These are phyloP conservation scores for Chiridota heheva DNA, from an alignment of 35 echinoderm and acorn worm species.

Conservation along the genomic window DNA sequence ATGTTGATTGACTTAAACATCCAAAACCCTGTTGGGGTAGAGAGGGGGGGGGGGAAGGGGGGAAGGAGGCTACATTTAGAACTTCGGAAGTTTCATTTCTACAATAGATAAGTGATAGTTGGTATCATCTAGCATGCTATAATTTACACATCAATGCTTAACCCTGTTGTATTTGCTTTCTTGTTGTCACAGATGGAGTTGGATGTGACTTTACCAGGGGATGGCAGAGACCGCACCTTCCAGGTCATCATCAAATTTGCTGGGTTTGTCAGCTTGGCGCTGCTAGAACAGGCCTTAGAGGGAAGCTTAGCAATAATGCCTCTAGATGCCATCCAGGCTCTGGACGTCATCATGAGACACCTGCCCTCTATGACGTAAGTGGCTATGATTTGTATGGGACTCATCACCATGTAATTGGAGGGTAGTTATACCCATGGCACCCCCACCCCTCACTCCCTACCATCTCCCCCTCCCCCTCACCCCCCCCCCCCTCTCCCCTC, in stretches of 20 bases:
- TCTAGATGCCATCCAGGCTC: constrained; percentile 91
- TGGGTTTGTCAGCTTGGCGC: constrained; percentile 74
- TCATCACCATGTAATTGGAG: no score
- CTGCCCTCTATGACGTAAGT: constrained; percentile 98
- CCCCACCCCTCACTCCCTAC: no score
- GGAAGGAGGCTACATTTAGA: background rate
- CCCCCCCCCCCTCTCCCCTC: no score
- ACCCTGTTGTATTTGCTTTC: background rate
- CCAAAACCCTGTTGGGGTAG: background rate
- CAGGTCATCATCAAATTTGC: constrained; percentile 79
- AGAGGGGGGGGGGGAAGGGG: background rate
- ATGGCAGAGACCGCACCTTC: constrained; percentile 87
- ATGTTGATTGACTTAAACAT: no score
- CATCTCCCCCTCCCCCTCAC: no score
- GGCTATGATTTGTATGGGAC: no score
- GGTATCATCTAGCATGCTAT: background rate
- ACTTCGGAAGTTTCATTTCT: background rate
- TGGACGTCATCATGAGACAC: constrained; percentile 99
- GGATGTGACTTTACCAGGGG: constrained; percentile 91
- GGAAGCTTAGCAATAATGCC: constrained; percentile 79
- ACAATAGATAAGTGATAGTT: background rate
- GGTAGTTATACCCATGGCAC: no score
- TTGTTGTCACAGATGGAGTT: constrained; percentile 73
- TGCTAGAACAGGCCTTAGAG: constrained; percentile 82
- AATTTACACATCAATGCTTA: background rate